phyloP scores from a whole-genome alignment of 2,797 vertebrate species.

The Echiichthys vipera region DNA sequence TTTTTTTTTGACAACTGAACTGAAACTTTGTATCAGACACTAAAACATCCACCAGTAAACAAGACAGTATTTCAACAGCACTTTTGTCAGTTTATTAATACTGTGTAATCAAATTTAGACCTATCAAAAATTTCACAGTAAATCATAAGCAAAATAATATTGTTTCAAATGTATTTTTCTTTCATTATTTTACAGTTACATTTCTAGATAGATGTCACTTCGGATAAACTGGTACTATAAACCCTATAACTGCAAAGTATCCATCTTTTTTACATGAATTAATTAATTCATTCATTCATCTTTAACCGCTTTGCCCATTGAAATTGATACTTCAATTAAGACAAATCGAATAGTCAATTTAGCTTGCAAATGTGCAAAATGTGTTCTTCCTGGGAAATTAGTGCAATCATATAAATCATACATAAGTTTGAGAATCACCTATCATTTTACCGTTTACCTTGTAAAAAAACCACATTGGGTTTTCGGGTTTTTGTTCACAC shows the following conservation, averaged over 20 bases:
- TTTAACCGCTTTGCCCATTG: too few relatives aligned
- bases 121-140: background rate
- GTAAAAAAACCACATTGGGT: background rate
- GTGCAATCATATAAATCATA: background rate
- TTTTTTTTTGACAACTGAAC: background rate
- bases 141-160: background rate
- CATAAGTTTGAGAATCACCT: background rate
- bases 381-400: background rate
- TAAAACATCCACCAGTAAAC: slow-evolving; percentile 1
- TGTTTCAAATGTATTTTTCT: background rate
- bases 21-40: background rate
- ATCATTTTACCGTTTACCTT: background rate
- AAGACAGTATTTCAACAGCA: background rate
- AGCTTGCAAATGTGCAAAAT: background rate
- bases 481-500: background rate
- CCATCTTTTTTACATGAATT: too few relatives aligned
- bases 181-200: background rate
- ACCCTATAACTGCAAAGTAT: too few relatives aligned
- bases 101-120: background rate
- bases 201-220: background rate
- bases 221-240: background rate
- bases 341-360: background rate
- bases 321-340: background rate
- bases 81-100: background rate
- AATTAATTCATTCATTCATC: too few relatives aligned